Percentiles rank a stretch among this genome's conserved stretches.
Conservation (phyloP, 2,888 invertebrate species). For the Labia minor region DNA sequence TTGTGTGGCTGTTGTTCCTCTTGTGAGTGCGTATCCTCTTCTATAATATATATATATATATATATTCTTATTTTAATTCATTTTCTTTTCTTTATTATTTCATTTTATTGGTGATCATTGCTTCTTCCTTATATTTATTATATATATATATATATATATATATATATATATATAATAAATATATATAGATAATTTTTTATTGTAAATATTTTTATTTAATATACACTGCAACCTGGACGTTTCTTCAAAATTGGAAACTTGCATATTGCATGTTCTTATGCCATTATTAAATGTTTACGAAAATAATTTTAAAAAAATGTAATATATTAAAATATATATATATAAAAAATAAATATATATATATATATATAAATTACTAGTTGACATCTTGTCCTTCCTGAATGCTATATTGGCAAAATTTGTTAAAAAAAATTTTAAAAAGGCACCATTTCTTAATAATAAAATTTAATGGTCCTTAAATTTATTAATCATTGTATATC, state of each 20-base stretch:
- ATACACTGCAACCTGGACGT: not conserved
- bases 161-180: not conserved
- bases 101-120: slow-evolving; percentile 1
- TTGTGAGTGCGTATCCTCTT: not conserved
- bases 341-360: not conserved
- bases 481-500: slow-evolving; percentile 7
- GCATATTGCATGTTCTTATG: not conserved
- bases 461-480: not conserved
- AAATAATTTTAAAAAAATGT: not conserved
- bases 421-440: slow-evolving; percentile 7
- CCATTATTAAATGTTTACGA: not conserved
- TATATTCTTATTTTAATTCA: not conserved
- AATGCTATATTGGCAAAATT: not conserved
- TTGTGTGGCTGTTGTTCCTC: slow-evolving; percentile 7
- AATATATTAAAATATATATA: too few species aligned
- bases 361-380: not conserved
- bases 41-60: not conserved
- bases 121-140: not conserved
- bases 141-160: not conserved
- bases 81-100: not conserved
- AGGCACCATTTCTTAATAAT: not conserved
- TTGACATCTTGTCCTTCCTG: not conserved
- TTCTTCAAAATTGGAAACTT: too few species aligned
- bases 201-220: not conserved
- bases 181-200: not conserved